Evolutionary conservation across 2,888 invertebrate species (phyloP).

Genomic region (Itoplectis maculator): DNA sequence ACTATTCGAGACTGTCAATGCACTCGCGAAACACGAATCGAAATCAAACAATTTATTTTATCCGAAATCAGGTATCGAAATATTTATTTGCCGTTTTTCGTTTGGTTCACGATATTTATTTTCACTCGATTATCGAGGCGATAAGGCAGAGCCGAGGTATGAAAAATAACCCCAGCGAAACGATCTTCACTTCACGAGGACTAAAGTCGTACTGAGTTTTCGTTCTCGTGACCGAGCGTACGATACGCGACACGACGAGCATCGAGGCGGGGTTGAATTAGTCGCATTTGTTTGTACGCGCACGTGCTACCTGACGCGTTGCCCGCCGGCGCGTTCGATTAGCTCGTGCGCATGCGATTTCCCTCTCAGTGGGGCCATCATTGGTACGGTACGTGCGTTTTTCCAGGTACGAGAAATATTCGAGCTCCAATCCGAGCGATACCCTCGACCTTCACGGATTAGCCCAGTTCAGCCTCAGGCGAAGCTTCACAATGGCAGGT

Average conservation of each 20-base stretch:
- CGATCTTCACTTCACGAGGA: constrained; percentile 73
- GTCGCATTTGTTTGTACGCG: constrained; percentile 69
- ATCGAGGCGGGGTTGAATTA: constrained; percentile 33
- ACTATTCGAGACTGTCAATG: too few relatives aligned
- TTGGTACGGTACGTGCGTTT: too few relatives aligned
- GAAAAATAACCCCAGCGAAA: constrained; percentile 31
- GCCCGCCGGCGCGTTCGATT: constrained; percentile 2
- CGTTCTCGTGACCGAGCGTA: constrained; percentile 57
- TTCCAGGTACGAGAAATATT: too few relatives aligned
- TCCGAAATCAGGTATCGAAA: too few relatives aligned
- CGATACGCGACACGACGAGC: constrained; percentile 41
- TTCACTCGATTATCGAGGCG: neutral
- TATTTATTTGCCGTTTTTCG: too few relatives aligned
- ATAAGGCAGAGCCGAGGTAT: neutral
- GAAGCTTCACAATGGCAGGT: too few relatives aligned
- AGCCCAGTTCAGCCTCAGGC: too few relatives aligned
- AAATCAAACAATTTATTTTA: too few relatives aligned
- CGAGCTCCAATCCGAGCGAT: too few relatives aligned
- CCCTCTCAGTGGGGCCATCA: neutral
- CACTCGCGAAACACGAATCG: too few relatives aligned
- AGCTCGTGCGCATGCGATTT: constrained; percentile 50
- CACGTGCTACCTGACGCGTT: constrained; percentile 59
- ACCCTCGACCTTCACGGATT: too few relatives aligned
- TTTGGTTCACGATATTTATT: neutral
- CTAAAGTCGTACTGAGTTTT: constrained; percentile 77